phyloP scores from a whole-genome alignment of 1,140 invertebrate species.

The Drosophila busckii region DNA sequence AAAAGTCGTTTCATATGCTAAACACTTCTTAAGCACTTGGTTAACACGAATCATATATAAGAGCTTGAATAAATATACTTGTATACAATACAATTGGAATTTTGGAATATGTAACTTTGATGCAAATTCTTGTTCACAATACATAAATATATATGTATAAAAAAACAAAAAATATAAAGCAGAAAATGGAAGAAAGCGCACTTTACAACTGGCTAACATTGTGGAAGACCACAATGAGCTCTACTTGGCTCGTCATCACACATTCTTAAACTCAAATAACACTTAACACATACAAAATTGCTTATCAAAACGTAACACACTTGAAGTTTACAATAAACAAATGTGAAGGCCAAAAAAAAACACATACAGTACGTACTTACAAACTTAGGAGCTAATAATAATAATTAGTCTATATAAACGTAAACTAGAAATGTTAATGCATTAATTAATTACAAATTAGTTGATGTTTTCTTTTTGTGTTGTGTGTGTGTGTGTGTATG shows the following conservation, averaged over 20 bases:
- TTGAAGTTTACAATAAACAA: constrained; percentile 65
- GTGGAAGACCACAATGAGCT: no score
- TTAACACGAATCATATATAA: constrained; percentile 20
- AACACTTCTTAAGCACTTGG: constrained; percentile 19
- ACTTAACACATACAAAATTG: constrained; percentile 62
- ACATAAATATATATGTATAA: constrained; percentile 14
- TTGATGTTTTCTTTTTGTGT: constrained; percentile 24
- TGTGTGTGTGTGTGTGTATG: constrained; percentile 25
- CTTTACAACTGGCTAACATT: constrained; percentile 34
- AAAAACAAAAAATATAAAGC: constrained; percentile 11
- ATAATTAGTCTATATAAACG: constrained; percentile 47
- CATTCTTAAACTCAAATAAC: constrained; percentile 74
- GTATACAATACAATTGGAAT: constrained; percentile 34
- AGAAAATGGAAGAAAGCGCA: constrained; percentile 18
- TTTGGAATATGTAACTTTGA: constrained; percentile 53
- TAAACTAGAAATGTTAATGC: constrained; percentile 52
- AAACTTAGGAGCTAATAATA: constrained; percentile 34
- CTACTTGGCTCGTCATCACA: background rate
- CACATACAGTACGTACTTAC: constrained; percentile 39
- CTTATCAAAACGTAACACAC: constrained; percentile 51
- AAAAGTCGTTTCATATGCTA: constrained; percentile 2
- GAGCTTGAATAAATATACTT: constrained; percentile 35
- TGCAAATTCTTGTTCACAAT: constrained; percentile 32
- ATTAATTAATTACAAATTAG: constrained; percentile 61
- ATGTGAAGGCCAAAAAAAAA: constrained; percentile 36